Evolutionary conservation across 1,140 invertebrate genomes (phyloP), one percentile per base, ranked within the genome.

Genomic region (Macrosteles quadrilineatus): DNA sequence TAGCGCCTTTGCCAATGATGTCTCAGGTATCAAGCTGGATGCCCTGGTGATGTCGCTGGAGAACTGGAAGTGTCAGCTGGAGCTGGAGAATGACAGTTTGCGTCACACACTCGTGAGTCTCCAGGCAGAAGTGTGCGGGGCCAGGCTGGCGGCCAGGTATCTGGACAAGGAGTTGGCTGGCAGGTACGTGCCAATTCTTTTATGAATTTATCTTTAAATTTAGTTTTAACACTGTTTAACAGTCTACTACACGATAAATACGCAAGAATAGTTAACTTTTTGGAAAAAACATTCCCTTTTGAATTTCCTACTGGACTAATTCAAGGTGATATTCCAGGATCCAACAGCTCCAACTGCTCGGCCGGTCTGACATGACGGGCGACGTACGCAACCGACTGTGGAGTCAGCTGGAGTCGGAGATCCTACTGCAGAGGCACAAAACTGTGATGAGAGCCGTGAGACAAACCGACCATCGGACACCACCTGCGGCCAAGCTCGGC

Each of bases 371-470:
- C 80, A 88, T 91, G 83, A 86, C 89, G n/a, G 85, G 87, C 19
- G 91, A 94, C 73, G 77, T 87, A 2, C 84, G 92, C 75, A 90
- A 93, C 75, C 89, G 90, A 68, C 80, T 95, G 1, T 95, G 93
- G 93, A 87, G 91, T 73, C 89, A 95, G 82, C 80, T 95, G 68
- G 92, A 95, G 79, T 90, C 92, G 0, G 93, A 95, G 82, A 95
- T 95, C 71, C 85, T 94, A 71, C 82, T 95, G 36, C 92, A 94
- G 79, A 83, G 92, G 62, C 92, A 93, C 79, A 94, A 94, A 81
- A 93, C 90, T 67, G 87, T 93, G 30, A 89, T 74, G 66, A 21
- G 73, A 59, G 73, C 73, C 6, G 73, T 74, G 1, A 59, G 73
- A 57, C 73, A 74, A 53, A 40, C 67, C 25, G 70, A 74, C 50